Evolutionary conservation across 2,113 vertebrate species (phyloP), one percentile per base, ranked within the genome.

Genomic region (Phylloscopus trochilus): DNA sequence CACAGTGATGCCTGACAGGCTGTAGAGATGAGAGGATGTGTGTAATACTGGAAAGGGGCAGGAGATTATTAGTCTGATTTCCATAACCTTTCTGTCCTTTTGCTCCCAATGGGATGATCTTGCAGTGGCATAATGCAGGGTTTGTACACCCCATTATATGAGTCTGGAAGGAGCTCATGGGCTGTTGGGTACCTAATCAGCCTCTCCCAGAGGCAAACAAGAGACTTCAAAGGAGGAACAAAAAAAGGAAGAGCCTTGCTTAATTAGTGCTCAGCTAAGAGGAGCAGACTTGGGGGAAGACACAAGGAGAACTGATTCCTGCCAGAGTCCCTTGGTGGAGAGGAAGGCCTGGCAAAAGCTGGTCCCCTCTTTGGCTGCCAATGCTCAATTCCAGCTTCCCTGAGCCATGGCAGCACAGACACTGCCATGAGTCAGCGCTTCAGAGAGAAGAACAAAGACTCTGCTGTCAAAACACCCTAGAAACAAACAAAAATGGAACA

Each of bases 151-250:
- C 89, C 73, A 75, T 64, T 92, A 75, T 30, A 21, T 2, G 77
- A 82, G 58, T 52, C 77, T 93, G 87, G 77, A 91, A 92, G 56
- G 78, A 89, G 35, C 83, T 89, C 72, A 87, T 75, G 89, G 80
- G 86, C 86, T 92, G 66, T 68, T 84, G 94, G 80, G 69, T 83
- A 67, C 73, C 83, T 93, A 87, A 95, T 89, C 88, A 96, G 83
- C 76, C 83, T 96, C 76, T 94, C 95, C 96, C 83, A 88, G 79
- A 77, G 92, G 95, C 60, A 0, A 93, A 86, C 33, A 59, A 76
- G 64, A 87, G 80, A 95, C 83, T 94, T 97, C 92, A 94, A 96
- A 95, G 83, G 33, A 89, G 39, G 69, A 78, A 87, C 55, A 81
- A 69, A 91, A 91, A 90, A 94, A 89, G 43, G 64, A 87, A 94